A percentile compares a stretch with the other conserved stretches of the same genome.
phyloP scores from a whole-genome alignment of 2,113 vertebrate genomes.

The Ahaetulla prasina region DNA sequence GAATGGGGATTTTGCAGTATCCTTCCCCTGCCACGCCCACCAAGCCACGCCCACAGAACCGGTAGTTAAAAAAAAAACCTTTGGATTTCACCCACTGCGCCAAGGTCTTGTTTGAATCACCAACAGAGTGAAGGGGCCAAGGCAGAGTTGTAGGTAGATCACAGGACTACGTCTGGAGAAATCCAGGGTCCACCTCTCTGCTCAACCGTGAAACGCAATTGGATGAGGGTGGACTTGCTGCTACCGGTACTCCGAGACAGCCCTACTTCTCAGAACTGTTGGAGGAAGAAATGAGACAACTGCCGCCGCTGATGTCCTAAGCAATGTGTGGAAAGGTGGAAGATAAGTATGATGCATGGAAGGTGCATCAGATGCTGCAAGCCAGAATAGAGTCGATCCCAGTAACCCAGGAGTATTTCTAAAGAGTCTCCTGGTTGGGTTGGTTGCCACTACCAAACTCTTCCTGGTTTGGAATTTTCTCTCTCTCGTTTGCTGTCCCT shows the following conservation, averaged over 20 bases:
- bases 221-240: background rate
- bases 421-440: background rate
- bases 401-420: background rate
- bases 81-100: too few species aligned
- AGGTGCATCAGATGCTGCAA: background rate
- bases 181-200: background rate
- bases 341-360: background rate
- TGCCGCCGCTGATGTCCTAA: background rate
- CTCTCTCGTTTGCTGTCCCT: background rate
- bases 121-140: background rate
- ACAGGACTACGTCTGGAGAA: background rate
- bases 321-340: background rate
- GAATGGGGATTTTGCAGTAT: too few species aligned
- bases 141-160: background rate
- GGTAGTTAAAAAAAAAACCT: too few species aligned
- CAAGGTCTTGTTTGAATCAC: background rate
- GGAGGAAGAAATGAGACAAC: background rate
- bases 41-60: too few species aligned
- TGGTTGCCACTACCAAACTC: background rate
- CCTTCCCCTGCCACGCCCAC: too few species aligned
- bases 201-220: background rate
- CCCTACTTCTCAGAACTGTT: background rate
- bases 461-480: background rate
- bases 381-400: conserved; percentile 13
- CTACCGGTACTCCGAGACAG: background rate